A percentile compares a stretch with the other conserved stretches of the same genome.
Evolutionary conservation across 2,113 vertebrate species (phyloP).

Genomic region (Boulengeromyrus knoepffleri): DNA sequence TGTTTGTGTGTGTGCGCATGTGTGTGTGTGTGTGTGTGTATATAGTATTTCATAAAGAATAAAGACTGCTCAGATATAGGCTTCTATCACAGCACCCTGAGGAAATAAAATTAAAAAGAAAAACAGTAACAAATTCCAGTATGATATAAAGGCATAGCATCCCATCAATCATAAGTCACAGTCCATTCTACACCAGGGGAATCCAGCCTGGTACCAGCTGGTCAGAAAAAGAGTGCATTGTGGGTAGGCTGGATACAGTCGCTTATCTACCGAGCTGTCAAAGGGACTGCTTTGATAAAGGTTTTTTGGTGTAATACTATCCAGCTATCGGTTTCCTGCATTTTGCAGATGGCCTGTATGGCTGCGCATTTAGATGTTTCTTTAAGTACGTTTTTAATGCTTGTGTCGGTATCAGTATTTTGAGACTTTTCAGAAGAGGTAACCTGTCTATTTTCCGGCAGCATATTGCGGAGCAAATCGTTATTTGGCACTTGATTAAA

Average conservation of each 20-base stretch:
- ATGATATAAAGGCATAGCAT: constrained; percentile 68
- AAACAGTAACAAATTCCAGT: constrained; percentile 64
- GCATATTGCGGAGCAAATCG: constrained; percentile 56
- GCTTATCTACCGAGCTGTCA: constrained; percentile 39
- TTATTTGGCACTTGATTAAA: constrained; percentile 73
- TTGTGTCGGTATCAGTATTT: constrained; percentile 53
- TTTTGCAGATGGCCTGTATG: constrained; percentile 26
- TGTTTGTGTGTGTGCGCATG: constrained; percentile 51
- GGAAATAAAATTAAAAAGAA: constrained; percentile 52
- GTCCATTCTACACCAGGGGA: constrained; percentile 31
- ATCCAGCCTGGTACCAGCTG: constrained; percentile 47
- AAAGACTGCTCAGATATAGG: constrained; percentile 58
- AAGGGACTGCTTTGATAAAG: constrained; percentile 35
- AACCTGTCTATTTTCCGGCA: constrained; percentile 62
- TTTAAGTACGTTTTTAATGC: constrained; percentile 37
- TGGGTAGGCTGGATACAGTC: constrained; percentile 46
- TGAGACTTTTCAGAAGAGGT: constrained; percentile 62
- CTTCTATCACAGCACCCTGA: constrained; percentile 71
- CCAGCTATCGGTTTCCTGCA: constrained; percentile 30
- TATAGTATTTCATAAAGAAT: constrained; percentile 57
- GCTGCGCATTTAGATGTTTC: constrained; percentile 32
- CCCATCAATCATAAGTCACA: constrained; percentile 52
- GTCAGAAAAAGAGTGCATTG: constrained; percentile 51
- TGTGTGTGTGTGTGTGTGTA: constrained; percentile 46
- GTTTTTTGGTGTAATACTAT: constrained; percentile 50